Base-by-base conservation (phyloP, 2,888 invertebrate species). In the Mimumesa dahlbomi region DNA sequence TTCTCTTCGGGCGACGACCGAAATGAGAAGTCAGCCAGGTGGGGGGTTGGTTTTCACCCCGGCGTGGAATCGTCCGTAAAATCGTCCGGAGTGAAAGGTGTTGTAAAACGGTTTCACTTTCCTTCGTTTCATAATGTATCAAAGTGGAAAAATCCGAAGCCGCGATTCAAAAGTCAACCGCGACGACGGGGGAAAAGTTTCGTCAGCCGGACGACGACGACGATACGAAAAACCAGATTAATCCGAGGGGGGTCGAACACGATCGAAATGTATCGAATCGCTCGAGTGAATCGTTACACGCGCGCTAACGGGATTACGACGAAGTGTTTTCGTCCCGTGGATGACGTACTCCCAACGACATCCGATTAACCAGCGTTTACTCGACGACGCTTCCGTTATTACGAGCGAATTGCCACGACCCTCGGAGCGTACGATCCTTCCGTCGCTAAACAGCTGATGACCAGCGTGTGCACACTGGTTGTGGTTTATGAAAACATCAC, bases 401-500 rank as follows among this genome's bases (percentile, higher is more conserved):
- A 79, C 79, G 80, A 79, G 76, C 78, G 80, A 85, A 85, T 85
- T 84, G 77, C 76, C 75, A 54, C 61, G 58, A 46, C 14, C 53
- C 63, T 54, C 56, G 58, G n/a, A 29, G 48, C 46, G 63, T 70
- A 58, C 71, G 72, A 76, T 69, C 73, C 80, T n/a, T 73, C 67
- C 63, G 70, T 75, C 75, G 74, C 79, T 79, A 80, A 84, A 85
- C 84, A 84, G 82, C 84, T 84, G 82, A n/a, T n/a, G n/a, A 85
- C 83, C 77, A 75, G 56, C 63, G 68, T 73, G 68, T 63, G 69
- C 69, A 75, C 66, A 57, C 6, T 22, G 46, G 34, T 34, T 4
- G 34, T 7, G 34, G 34, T 63, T 40, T n/a, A n/a, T n/a, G n/a
- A n/a, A n/a, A n/a, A n/a, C n/a, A n/a, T n/a, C n/a, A n/a, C n/a